Base-by-base conservation (phyloP, 2,888 invertebrate species). In the Oscheius sp. region DNA sequence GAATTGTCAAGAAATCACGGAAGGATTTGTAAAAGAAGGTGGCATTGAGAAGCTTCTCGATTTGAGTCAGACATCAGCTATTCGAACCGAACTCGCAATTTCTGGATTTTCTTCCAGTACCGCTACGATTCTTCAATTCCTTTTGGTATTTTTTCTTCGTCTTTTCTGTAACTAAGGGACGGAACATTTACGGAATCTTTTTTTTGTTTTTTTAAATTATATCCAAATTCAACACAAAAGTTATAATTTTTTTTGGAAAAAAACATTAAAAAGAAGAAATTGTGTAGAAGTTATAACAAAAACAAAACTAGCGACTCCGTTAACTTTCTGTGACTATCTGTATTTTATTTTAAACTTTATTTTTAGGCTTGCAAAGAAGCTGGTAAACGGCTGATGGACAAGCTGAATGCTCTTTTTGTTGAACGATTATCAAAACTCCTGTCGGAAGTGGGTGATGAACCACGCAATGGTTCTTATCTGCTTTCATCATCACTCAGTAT, bases 1-100 rank as follows among this genome's bases (percentile, higher is more conserved):
- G 12, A 71, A 74, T n/a, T 54, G 73, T 8, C 62, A 69, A 17
- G 71, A 70, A 9, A 70, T 81, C 61, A 62, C 70, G 14, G 76
- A 78, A n/a, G 74, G 73, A 8, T 71, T 80, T 36, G 65, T 78
- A 2, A 51, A 67, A 1, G 45, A 50, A 24, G 64, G 59, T 6
- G 75, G 72, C 1, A 71, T 78, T 20, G 65, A 71, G 28, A 74
- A 73, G 45, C 47, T 68, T 17, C 24, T 68, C n/a, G 38, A 32
- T 2, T 41, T 63, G 47, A 64, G 45, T 22, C 54, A 64, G 22
- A 28, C 56, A 5, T 64, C 30, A 12, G 12, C 49, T 22, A 33
- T 68, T 24, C 44, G 36, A 8, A 22, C 12, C 2, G 68, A 68
- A 17, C 24, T 64, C 12, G 30, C 56, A 8, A n/a, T 20, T 26